Conservation (phyloP, 2,888 invertebrate species). For the Athrips mouffetella region DNA sequence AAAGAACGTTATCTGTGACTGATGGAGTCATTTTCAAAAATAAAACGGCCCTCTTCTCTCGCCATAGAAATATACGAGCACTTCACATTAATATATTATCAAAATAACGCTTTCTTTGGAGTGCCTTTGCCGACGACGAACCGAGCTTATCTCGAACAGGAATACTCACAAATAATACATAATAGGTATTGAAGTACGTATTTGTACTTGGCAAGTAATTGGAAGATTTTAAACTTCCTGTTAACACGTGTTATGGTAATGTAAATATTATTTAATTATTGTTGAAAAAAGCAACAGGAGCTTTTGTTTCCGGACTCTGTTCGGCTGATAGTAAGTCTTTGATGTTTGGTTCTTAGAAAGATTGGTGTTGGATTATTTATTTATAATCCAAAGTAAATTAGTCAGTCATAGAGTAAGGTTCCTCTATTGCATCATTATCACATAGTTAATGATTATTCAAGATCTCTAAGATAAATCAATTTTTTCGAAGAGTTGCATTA, state of each 20-base stretch:
- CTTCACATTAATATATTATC: constrained; percentile 69
- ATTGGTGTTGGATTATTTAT: constrained; percentile 17
- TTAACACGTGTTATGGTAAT: constrained; percentile 62
- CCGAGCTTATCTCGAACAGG: constrained; percentile 55
- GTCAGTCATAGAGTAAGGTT: too few relatives aligned
- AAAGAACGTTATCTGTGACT: constrained; percentile 66
- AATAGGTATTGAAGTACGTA: constrained; percentile 67
- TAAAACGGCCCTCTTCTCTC: constrained; percentile 62
- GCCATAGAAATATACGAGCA: constrained; percentile 59
- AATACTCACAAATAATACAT: constrained; percentile 64
- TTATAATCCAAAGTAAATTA: too few relatives aligned
- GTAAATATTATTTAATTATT: constrained; percentile 66
- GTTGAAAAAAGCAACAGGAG: constrained; percentile 52
- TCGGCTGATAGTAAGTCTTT: constrained; percentile 17
- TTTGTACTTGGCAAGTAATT: constrained; percentile 65
- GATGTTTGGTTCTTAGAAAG: constrained; percentile 22
- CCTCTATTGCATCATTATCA: not conserved
- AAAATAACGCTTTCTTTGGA: constrained; percentile 57
- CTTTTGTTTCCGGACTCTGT: constrained; percentile 49
- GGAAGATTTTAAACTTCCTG: constrained; percentile 69
- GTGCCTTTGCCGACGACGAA: constrained; percentile 34
- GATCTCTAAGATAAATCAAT: not conserved
- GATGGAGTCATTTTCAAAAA: constrained; percentile 75
- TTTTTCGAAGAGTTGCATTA: not conserved
- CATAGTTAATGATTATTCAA: not conserved